Percentiles rank a stretch among this genome's conserved stretches.
Evolutionary conservation across 2,888 invertebrate genomes (phyloP).

Genomic region (Drosophila rubida): DNA sequence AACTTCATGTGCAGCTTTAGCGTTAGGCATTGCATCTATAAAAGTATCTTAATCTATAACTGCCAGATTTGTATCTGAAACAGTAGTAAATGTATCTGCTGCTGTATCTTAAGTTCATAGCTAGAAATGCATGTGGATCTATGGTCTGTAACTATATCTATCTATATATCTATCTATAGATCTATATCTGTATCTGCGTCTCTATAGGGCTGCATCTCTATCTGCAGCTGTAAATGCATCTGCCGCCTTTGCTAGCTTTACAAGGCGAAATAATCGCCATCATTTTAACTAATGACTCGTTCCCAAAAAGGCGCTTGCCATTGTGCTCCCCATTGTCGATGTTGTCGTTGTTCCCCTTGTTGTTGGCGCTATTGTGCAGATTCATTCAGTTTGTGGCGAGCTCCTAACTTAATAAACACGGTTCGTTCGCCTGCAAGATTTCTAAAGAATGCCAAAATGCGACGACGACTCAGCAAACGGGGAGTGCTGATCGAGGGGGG

Average conservation of each 20-base stretch:
- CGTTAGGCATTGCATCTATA: neutral
- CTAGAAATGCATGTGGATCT: no score
- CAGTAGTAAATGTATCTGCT: neutral
- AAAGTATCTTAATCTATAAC: neutral
- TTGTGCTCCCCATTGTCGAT: constrained; percentile 13
- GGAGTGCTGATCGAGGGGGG: neutral
- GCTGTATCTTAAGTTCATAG: no score
- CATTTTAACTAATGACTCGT: constrained; percentile 79
- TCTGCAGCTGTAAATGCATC: constrained; percentile 10
- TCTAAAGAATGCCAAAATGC: constrained; percentile 75
- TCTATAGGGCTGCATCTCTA: neutral
- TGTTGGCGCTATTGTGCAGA: constrained; percentile 72
- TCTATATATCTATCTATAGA: no score
- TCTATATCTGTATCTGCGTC: neutral
- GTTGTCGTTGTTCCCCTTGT: constrained; percentile 20
- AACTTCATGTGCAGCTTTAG: neutral
- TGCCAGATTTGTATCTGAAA: neutral
- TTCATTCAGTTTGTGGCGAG: constrained; percentile 64
- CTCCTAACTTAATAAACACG: constrained; percentile 79
- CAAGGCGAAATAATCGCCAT: constrained; percentile 77
- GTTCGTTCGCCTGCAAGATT: constrained; percentile 49
- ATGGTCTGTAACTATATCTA: no score
- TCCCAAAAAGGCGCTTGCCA: constrained; percentile 50
- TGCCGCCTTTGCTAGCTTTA: constrained; percentile 53
- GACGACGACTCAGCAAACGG: constrained; percentile 24